Base-by-base conservation (phyloP, 1,140 invertebrate species). In the Octopus sinensis region DNA sequence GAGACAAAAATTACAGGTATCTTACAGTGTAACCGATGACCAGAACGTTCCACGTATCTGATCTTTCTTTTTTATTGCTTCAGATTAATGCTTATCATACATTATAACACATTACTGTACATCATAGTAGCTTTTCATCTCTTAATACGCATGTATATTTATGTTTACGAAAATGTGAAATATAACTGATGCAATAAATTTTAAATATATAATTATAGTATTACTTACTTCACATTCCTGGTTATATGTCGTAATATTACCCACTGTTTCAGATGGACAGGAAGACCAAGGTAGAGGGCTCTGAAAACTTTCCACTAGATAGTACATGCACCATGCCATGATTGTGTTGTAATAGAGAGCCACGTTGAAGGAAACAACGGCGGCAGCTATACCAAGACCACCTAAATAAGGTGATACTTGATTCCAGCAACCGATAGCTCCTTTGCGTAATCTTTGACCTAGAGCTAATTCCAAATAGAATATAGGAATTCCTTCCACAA, bases 291-390 rank as follows among this genome's bases (percentile, higher is more conserved):
- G 97, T n/a, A 99, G 92, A 87, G 95, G 94, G 5, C 93, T 85
- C 79, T 86, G 86, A 68, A 91, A 90, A 75, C 91, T 92, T 53
- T 88, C 87, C 71, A 94, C 83, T 95, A 94, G 91, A 85, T 98
- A 99, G 90, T 98, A 97, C 4, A 99, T 94, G 4, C 97, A 96
- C 96, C 97, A 98, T 9, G 96, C 96, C 83, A 99, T 97, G 87
- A 99, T 97, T 0, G 97, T 98, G 91, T 99, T 99, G 92, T 99
- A 99, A 91, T 98, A 98, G 93, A 98, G 97, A 54, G 96, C 97
- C 93, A 98, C 97, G 92, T 98, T 99, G 84, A 98, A 94, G 89
- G 97, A 97, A 85, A 99, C 96, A 82, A 98, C 93, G 88, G 96
- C 98, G 83, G 98, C 97, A 0, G 97, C 96, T 88, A 98, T 97